Percentiles rank a stretch among this genome's conserved stretches.
phyloP scores from a whole-genome alignment of 92 coral and sea anemone species.

The Diadumene lineata region DNA sequence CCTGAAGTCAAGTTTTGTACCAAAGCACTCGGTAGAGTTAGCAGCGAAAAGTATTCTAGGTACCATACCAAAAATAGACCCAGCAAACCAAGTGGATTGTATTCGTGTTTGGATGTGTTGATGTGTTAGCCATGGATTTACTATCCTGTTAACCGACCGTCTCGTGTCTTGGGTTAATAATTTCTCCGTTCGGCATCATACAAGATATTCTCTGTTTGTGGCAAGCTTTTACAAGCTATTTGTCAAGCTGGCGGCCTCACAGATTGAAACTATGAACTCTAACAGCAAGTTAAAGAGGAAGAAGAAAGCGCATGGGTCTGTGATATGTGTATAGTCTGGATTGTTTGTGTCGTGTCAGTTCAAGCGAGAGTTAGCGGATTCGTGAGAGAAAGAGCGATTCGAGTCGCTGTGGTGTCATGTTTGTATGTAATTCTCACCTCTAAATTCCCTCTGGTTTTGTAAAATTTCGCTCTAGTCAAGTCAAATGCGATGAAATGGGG shows the following conservation, averaged over 20 bases:
- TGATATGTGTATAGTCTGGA: constrained; percentile 48
- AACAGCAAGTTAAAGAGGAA: constrained; percentile 87
- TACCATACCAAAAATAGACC: no score
- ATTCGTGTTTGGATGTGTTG: constrained; percentile 12
- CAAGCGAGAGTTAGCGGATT: constrained; percentile 54
- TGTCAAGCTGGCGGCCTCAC: constrained; percentile 85
- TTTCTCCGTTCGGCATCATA: constrained; percentile 67
- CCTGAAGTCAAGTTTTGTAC: constrained; percentile 34
- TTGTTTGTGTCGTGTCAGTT: constrained; percentile 70
- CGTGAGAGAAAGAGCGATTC: constrained; percentile 87
- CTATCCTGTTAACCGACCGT: no score
- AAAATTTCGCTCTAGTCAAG: constrained; percentile 33
- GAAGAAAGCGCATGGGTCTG: constrained; percentile 97
- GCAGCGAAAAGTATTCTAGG: constrained; percentile 3
- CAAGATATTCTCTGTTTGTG: constrained; percentile 50
- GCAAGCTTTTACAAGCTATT: constrained; percentile 40
- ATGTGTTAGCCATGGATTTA: constrained; percentile 20
- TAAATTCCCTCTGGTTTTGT: constrained; percentile 54
- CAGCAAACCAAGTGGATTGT: no score
- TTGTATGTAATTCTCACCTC: constrained; percentile 84
- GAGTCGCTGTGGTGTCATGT: constrained; percentile 84
- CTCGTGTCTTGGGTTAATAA: constrained; percentile 34
- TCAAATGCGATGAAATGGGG: constrained; percentile 18
- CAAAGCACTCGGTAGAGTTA: constrained; percentile 23
- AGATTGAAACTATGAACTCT: constrained; percentile 72